Evolutionary conservation across 2,797 vertebrate genomes (phyloP), one percentile per base, ranked within the genome.

Genomic region (Rhynchotus rufescens): DNA sequence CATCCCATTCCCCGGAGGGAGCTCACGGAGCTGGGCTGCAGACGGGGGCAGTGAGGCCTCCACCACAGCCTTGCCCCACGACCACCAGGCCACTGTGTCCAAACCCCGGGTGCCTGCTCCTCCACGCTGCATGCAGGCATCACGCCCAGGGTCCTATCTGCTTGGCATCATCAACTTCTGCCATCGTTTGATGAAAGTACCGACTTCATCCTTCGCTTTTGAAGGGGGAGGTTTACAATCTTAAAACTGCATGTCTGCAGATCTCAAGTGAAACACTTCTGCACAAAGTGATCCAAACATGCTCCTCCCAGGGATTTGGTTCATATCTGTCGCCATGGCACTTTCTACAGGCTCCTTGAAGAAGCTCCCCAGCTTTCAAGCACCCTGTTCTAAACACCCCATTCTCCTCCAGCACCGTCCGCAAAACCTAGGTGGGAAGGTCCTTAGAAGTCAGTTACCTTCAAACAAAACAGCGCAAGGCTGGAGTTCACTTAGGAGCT

Each of bases 111-210:
- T 32, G 45, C 28, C 44, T 36, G 25, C 19, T 36, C 36, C 36
- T 80, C 62, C 73, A 61, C 2, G 2, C 0, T 15, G 19, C 4
- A 56, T 6, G 16, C 9, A 26, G 1, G 1, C 6, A 8, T 42
- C 32, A 9, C 73, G 80, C 47, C 4, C 73, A 67, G 21, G 57
- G 15, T 38, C 12, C 52, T 82, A 84, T 15, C 23, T 64, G 42
- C 51, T 8, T 56, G 60, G 8, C 25, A 54, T 17, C 52, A 17
- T 6, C 19, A 30, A 30, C 73, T 74, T n/a, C 26, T 54, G 45
- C 32, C 12, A 11, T 2, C 28, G 49, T 3, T 54, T 9, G 9
- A 30, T 54, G 28, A 54, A 30, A 54, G 28, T 9, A 54, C 15
- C 30, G 52, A 54, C 28, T 54, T 84, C 28, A 68, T 20, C 9